Evolutionary conservation across 2,888 invertebrate genomes (phyloP), one percentile per base, ranked within the genome.

Genomic region (Patella depressa): DNA sequence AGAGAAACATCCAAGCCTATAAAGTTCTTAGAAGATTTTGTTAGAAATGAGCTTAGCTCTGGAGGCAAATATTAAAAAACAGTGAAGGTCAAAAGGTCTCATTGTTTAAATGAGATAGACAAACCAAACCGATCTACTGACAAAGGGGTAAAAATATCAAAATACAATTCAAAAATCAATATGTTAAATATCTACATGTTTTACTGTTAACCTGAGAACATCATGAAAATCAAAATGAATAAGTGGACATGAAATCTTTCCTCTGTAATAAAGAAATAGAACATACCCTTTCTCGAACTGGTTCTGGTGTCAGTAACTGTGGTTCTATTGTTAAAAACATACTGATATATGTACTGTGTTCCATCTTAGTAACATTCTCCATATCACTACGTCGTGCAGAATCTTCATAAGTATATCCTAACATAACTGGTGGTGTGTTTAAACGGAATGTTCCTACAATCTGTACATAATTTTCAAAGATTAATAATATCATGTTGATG

Each of bases 401-500:
- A 29, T 19, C 53, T 14, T 85, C 85, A 45, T 83, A 81, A 0
- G 83, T 82, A 88, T 94, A 94, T 55, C 97, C 97, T 55, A 97
- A 93, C 74, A 96, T 88, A 12, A 96, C 92, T 45, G 95, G 94
- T 0, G 97, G 96, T 29, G 94, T 93, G 82, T 93, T 93, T 80
- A 97, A 89, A 90, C 95, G 94, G 90, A 97, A 96, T 34, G 95
- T 95, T 12, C 97, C 97, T 88, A 95, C 95, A 85, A 97, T 94
- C 96, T 96, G 90, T 77, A 93, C 45, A 45, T 45, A 45, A 45
- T 7, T 45, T 45, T 45, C 7, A 45, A 45, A 45, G 45, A 45
- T 45, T 45, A 45, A 45, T 45, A 45, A 45, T 45, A 9, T 45
- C 45, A 45, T 45, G 45, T 9, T 45, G 45, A 9, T 45, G 45